Evolutionary conservation across 1,140 invertebrate genomes (phyloP), one percentile per base, ranked within the genome.

Genomic region (Caenorhabditis elegans): DNA sequence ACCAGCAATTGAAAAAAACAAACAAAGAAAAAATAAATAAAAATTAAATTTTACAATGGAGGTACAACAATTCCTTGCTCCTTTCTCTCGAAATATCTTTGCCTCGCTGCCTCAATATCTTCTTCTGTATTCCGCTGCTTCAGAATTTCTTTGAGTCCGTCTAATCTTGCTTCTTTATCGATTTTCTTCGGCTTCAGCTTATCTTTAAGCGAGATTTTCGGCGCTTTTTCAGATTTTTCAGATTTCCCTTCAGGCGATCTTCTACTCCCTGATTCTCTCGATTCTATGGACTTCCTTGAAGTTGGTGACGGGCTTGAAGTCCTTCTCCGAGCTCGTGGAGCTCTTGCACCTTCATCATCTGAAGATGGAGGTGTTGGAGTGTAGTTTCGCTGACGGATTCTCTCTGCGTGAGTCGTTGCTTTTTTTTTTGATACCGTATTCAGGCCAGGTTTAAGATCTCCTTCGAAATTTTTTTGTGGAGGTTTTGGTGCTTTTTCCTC

Each of bases 71-170:
- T 13, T 34, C 60, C 60, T 15, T 80, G 36, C 15, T 70, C 53
- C 15, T 51, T 60, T 17, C 82, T 79, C 39, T 85, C 84, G 22
- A 85, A 78, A 51, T 85, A 85, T 46, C 84, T 53, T 43, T 76
- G 53, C 3, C 79, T 43, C 10, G 55, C 48, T 17, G 46, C 83
- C 22, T 85, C 83, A 22, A 85, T 85, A 15, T 75, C 46, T 10
- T 85, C 55, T 6, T 51, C 39, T n/a, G 46, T 65, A 77, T 85
- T 85, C 36, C 83, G n/a, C 31, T 78, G 78, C 31, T 49, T 49
- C 70, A 85, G 53, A 48, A 85, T 84, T 11, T 76, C 51, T 55
- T 85, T 85, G 22, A 85, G 31, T 4, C 36, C 49, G 0, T 49
- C 75, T 17, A 85, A 26, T 19, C 84, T 34, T 19, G 49, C 48